Percentiles rank a stretch among this genome's conserved stretches.
Evolutionary conservation across 2,888 invertebrate genomes (phyloP).

Genomic region (Drosophila greeni): DNA sequence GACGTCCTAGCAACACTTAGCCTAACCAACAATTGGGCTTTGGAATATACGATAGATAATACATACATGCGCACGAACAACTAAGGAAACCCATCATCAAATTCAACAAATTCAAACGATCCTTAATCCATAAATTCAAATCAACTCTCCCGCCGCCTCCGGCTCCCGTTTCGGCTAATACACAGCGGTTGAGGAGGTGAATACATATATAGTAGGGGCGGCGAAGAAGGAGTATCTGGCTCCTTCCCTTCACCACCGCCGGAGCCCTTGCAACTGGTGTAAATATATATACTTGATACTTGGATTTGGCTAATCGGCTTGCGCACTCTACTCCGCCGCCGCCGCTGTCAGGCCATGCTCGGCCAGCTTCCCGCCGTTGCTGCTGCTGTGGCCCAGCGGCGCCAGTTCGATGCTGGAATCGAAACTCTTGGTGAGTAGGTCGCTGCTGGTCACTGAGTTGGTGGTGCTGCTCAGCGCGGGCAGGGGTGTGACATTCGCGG

Average conservation of each 20-base stretch:
- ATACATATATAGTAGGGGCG: conserved; percentile 35
- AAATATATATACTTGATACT: conserved; percentile 61
- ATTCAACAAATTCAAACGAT: conserved; percentile 34
- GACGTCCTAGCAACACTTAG: conserved; percentile 37
- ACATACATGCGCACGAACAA: conserved; percentile 22
- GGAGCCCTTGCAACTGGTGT: conserved; percentile 21
- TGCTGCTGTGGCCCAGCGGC: conserved; percentile 59
- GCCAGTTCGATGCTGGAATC: conserved; percentile 74
- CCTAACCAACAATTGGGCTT: conserved; percentile 41
- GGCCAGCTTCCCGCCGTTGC: conserved; percentile 61
- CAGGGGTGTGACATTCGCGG: conserved; percentile 45
- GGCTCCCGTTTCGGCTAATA: conserved; percentile 38
- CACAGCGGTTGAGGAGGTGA: conserved; percentile 58
- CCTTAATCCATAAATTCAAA: conserved; percentile 31
- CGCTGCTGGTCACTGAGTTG: conserved; percentile 74
- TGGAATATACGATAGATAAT: conserved; percentile 35
- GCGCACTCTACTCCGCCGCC: conserved; percentile 36
- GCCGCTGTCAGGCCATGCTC: conserved; percentile 53
- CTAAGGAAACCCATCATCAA: conserved; percentile 29
- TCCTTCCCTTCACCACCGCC: background rate
- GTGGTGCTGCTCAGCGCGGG: conserved; percentile 65
- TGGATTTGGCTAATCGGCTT: conserved; percentile 64
- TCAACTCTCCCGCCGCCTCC: conserved; percentile 1
- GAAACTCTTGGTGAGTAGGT: conserved; percentile 75
- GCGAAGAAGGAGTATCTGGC: background rate